Conservation (phyloP, 2,113 vertebrate genomes). For the Mixornis gularis region DNA sequence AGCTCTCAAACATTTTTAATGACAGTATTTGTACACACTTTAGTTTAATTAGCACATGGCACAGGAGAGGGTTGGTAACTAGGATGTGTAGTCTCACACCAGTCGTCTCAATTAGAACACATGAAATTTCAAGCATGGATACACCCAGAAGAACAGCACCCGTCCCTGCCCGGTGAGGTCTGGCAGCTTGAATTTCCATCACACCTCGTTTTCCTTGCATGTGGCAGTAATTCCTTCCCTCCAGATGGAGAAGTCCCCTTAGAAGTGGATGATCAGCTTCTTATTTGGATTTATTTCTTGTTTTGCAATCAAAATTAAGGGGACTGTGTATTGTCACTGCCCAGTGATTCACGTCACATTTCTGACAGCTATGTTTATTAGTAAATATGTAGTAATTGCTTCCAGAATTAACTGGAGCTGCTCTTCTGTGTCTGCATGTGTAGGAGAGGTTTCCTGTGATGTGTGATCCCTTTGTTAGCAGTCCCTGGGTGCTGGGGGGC, state of each 20-base stretch:
- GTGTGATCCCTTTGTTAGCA: not conserved
- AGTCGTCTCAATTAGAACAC: conserved; percentile 25
- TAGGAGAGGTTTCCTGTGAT: not conserved
- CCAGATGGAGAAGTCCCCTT: conserved; percentile 25
- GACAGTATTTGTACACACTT: conserved; percentile 57
- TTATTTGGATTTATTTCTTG: conserved; percentile 32
- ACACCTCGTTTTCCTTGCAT: not conserved
- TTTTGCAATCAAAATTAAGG: conserved; percentile 20
- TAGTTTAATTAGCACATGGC: conserved; percentile 63
- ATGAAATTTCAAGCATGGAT: not conserved
- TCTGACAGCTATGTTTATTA: conserved; percentile 52
- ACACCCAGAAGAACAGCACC: not conserved
- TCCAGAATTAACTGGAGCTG: not conserved
- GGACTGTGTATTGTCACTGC: not conserved
- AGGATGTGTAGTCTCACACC: conserved; percentile 50
- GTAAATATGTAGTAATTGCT: conserved; percentile 48
- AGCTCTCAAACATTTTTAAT: conserved; percentile 60
- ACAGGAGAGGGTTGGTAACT: conserved; percentile 33
- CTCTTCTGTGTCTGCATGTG: not conserved
- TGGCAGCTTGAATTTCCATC: not conserved
- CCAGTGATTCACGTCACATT: not conserved
- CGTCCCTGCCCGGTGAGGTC: not conserved
- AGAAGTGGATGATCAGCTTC: conserved; percentile 11
- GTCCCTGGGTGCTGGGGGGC: not conserved
- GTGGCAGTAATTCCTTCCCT: not conserved